These are phyloP conservation scores for Apodemia hepburni DNA, from an alignment of 2,888 invertebrate genomes.

Conservation along the genomic window DNA sequence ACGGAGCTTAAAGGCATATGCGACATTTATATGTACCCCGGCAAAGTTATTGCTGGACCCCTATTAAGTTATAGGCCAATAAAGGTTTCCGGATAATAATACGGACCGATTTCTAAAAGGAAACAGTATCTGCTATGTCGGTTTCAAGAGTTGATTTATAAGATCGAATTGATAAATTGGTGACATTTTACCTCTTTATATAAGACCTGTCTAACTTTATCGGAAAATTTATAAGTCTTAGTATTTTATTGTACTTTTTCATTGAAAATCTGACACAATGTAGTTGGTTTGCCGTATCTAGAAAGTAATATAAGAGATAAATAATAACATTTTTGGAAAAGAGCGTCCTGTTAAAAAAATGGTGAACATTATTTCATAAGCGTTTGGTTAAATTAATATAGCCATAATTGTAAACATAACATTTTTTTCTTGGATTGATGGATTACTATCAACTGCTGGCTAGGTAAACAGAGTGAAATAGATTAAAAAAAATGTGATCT, in stretches of 20 bases:
- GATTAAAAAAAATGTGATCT: too few relatives aligned
- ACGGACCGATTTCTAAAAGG: constrained; percentile 46
- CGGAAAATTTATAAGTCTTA: constrained; percentile 2
- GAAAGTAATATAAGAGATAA: too few relatives aligned
- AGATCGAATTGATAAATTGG: constrained; percentile 6
- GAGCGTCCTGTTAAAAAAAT: too few relatives aligned
- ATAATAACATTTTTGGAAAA: too few relatives aligned
- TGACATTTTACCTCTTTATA: constrained; percentile 4
- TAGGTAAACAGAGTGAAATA: too few relatives aligned
- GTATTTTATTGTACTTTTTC: constrained; percentile 4
- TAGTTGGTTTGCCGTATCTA: too few relatives aligned
- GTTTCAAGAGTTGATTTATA: constrained; percentile 11
- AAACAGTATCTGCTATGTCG: constrained; percentile 30
- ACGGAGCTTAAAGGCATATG: constrained; percentile 49
- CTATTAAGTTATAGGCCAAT: constrained; percentile 60
- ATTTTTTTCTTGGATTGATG: too few relatives aligned
- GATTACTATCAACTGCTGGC: too few relatives aligned
- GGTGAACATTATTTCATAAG: too few relatives aligned
- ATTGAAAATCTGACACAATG: constrained; percentile 1
- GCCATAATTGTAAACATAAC: too few relatives aligned
- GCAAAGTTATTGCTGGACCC: constrained; percentile 54
- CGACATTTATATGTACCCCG: constrained; percentile 39
- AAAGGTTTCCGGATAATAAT: constrained; percentile 65
- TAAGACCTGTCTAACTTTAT: background rate
- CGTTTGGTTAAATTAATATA: too few relatives aligned